Percentiles rank a stretch among this genome's conserved stretches.
phyloP scores from a whole-genome alignment of 2,113 vertebrate species.

The Plotosus lineatus region DNA sequence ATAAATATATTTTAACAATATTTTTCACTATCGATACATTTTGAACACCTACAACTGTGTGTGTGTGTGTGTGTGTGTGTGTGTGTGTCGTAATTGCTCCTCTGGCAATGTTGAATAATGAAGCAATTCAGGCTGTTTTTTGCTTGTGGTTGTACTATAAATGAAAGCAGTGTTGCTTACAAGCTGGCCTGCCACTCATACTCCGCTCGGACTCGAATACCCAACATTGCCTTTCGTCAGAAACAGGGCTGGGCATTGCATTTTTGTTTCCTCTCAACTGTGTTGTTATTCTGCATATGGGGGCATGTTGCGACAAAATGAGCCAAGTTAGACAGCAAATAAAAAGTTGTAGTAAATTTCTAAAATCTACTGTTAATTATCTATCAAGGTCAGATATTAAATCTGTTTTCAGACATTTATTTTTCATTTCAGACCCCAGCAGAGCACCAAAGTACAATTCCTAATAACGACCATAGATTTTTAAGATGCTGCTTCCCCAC shows the following conservation, averaged over 20 bases:
- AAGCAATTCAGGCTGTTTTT: conserved; percentile 43
- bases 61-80: conserved; percentile 23
- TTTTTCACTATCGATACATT: background rate
- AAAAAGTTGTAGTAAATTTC: no score
- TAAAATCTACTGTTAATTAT: no score
- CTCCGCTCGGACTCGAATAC: conserved; percentile 23
- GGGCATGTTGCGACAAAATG: no score
- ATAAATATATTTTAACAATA: background rate
- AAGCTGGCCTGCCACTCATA: conserved; percentile 30
- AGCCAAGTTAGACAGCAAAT: no score
- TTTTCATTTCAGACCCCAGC: no score
- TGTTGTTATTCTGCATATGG: background rate
- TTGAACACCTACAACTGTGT: conserved; percentile 2
- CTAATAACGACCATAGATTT: no score
- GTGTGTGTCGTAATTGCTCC: conserved; percentile 29
- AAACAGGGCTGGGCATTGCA: background rate
- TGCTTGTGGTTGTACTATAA: conserved; percentile 44
- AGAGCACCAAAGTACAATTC: no score
- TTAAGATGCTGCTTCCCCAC: no score
- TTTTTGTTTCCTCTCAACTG: background rate
- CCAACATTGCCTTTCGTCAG: conserved; percentile 11
- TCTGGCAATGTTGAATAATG: conserved; percentile 46
- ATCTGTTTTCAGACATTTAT: no score
- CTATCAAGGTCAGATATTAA: no score
- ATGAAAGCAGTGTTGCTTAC: conserved; percentile 43